Evolutionary conservation across 23 tunicate species (phyloP), one percentile per base, ranked within the genome.

Genomic region (Trididemnum clinides): DNA sequence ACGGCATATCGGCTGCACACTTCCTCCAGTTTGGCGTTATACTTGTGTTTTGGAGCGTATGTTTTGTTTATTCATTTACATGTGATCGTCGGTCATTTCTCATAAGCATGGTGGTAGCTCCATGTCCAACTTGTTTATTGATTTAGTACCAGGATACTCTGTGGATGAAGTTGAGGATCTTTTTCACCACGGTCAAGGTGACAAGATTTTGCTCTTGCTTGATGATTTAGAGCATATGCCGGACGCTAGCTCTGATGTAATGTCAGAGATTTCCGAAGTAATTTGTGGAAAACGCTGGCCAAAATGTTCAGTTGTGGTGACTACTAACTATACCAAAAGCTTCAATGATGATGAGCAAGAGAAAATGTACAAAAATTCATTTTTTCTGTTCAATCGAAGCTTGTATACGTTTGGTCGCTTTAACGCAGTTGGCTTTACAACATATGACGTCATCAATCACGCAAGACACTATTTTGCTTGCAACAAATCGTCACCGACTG

Each of bases 261-360:
- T 86, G 78, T 86, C 89, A 0, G 96, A 91, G 59, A 57, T 91
- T 1, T 33, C 29, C 50, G 96, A 91, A 39, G 89, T 91, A 73
- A 82, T 91, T 0, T 86, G 62, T 33, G 83, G 87, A 4, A 22
- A 81, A 33, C 31, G 65, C 27, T 91, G 96, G 96, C 57, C 87
- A 2, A 33, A 81, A n/a, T 82, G 89, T 39, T 72, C 82, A 28
- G 72, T 91, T 22, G 35, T 91, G 0, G 7, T 86, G 69, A 82
- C 90, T n/a, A 50, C 95, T 1, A 30, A 20, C 22, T 39, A 7
- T 30, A 27, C 19, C 10, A 36, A 51, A 1, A n/a, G 19, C 6
- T 12, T 31, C 25, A 34, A 54, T 12, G 28, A 31, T n/a, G 30
- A 28, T 6, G 26, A 5, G 15, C 35, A 51, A 30, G 7, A 30